Evolutionary conservation across 2,797 vertebrate species (phyloP), one percentile per base, ranked within the genome.

Genomic region (Enteromius fasciolatus): DNA sequence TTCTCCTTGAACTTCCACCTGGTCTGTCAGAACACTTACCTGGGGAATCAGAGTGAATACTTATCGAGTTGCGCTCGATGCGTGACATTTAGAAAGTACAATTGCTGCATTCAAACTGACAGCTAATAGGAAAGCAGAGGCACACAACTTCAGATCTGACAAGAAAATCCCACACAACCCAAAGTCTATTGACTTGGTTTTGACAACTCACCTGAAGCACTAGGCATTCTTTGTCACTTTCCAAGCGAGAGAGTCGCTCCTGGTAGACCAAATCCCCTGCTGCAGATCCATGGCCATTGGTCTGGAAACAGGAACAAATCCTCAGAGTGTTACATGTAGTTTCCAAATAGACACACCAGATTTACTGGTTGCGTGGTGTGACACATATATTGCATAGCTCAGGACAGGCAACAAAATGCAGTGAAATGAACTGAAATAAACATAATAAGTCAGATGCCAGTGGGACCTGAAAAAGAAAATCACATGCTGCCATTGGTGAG

Each of bases 211-310:
- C 98, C 95, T 99, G 98, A 72, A 99, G 95, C 90, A 98, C 94
- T 0, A 99, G 95, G 86, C 98, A 99, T 88, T 99, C 98, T 92
- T 99, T 99, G 93, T 99, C 98, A 18, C 96, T 98, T 93, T 99
- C 98, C 87, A 99, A 92, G 23, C 97, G 96, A 25, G 95, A 94
- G 68, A 99, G 92, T 23, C 96, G 94, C 85, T 99, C 98, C 86
- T 97, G 98, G 91, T 98, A 96, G 1, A 96, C 90, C 2, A 86
- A 84, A 81, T 97, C 96, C 84, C 92, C 93, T 1, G 90, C 94
- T 63, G 92, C 91, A 52, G 96, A 91, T 82, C 96, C 89, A 83
- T 98, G 96, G 20, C 97, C 96, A 48, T 97, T 98, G 4, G 94
- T 96, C 98, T 99, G 93, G 67, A 91, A 92, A 33, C 41, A 90